Evolutionary conservation across 2,113 vertebrate genomes (phyloP).

Genomic region (Chroicocephalus ridibundus): DNA sequence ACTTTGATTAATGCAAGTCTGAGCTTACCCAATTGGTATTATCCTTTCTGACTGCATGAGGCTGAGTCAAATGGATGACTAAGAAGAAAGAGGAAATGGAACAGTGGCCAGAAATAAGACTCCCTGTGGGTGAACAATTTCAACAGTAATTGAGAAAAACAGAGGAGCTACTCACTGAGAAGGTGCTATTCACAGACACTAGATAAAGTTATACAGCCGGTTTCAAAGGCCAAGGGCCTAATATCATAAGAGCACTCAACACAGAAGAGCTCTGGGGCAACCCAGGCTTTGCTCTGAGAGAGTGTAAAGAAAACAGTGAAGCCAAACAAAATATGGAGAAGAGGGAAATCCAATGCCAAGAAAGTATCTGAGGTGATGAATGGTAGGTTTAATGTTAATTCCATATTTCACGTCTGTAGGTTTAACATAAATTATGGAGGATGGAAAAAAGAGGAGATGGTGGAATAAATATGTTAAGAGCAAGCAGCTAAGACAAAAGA

Average conservation of each 20-base stretch:
- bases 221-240: not conserved
- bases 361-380: not conserved
- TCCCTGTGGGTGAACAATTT: not conserved
- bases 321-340: not conserved
- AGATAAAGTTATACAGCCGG: not conserved
- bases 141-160: not conserved
- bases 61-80: not conserved
- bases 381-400: not conserved
- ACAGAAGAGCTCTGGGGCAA: not conserved
- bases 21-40: not conserved
- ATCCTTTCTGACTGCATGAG: not conserved
- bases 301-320: not conserved
- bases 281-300: not conserved
- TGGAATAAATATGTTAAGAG: no score
- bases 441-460: not conserved
- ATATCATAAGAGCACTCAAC: not conserved
- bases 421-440: not conserved
- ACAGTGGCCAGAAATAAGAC: not conserved
- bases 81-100: not conserved
- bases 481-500: not conserved
- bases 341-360: not conserved
- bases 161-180: not conserved
- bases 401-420: not conserved
- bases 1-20: not conserved
- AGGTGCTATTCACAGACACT: not conserved